Base-by-base conservation (phyloP, 1,140 invertebrate genomes). In the Chironomus striatipennis region DNA sequence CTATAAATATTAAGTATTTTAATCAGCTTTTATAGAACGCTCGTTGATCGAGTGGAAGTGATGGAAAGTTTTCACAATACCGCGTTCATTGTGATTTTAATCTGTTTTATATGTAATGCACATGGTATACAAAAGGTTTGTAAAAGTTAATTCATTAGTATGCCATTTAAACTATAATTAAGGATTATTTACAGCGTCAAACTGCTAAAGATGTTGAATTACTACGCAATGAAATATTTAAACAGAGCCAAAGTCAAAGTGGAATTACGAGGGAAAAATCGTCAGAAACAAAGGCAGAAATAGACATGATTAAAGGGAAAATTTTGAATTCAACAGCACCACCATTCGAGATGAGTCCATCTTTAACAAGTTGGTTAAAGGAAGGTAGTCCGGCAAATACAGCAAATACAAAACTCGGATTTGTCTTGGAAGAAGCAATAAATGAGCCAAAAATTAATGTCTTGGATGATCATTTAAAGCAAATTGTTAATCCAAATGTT, bases 211-310 rank as follows among this genome's bases (percentile, higher is more conserved):
- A n/a, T n/a, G n/a, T 57, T 2, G 10, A 57, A 57, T 57, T 7
- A 57, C n/a, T 57, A n/a, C 47, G 47, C 2, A n/a, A 57, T 57
- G 47, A 57, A 57, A 57, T 57, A n/a, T 57, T 57, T n/a, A 57
- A 57, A 2, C 47, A 57, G 7, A 57, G 47, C 7, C 47, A n/a
- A 57, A 57, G 47, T n/a, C 47, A n/a, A 34, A 34, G 24, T 34
- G 5, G 24, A 2, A 5, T 34, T 5, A 57, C 47, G 47, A 10
- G 47, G 7, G 2, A 10, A 7, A 57, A 57, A 7, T 57, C 47
- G n/a, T 2, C n/a, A 7, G 7, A 57, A 57, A n/a, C n/a, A 57
- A 57, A 2, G 9, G 9, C 47, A 3, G 47, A 57, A 57, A n/a
- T 57, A 57, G n/a, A 57, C n/a, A 10, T 8, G 7, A 10, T 57